A percentile compares a stretch with the other conserved stretches of the same genome.
These are phyloP conservation scores for Pachyseris speciosa DNA, from an alignment of 64 coral and sea anemone species.

Conservation along the genomic window DNA sequence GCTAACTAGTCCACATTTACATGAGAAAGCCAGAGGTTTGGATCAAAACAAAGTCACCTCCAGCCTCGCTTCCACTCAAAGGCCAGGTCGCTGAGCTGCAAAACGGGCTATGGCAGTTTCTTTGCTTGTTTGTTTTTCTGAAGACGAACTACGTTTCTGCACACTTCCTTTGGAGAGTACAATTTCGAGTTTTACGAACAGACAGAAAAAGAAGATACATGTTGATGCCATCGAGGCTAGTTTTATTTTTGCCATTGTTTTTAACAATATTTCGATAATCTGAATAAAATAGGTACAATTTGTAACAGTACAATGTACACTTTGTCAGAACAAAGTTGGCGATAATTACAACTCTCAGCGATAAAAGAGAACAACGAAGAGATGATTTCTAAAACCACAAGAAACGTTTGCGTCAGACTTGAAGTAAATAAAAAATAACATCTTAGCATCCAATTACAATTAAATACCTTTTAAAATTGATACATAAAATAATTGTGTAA, in stretches of 20 bases:
- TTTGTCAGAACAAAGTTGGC: background rate
- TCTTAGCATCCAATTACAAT: background rate
- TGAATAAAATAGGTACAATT: background rate
- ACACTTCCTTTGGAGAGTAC: no score
- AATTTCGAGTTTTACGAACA: no score
- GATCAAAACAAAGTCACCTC: no score
- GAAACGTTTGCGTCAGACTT: background rate
- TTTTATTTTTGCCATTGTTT: background rate
- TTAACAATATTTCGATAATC: background rate
- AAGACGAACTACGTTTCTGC: no score
- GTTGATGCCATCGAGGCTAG: background rate
- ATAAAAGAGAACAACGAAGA: background rate
- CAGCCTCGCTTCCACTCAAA: no score
- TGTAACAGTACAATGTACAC: background rate
- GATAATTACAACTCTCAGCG: no score
- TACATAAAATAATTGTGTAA: background rate
- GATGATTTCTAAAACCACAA: background rate
- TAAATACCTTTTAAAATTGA: background rate
- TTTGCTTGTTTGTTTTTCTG: no score
- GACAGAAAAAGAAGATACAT: background rate
- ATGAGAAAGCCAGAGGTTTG: no score
- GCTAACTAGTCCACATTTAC: no score
- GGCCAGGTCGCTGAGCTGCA: no score
- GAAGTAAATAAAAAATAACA: conserved; percentile 10
- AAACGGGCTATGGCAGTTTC: no score